Percentiles rank a stretch among this genome's conserved stretches.
These are phyloP conservation scores for Saccopteryx leptura DNA, from an alignment of 2,113 vertebrate genomes.

Conservation along the genomic window DNA sequence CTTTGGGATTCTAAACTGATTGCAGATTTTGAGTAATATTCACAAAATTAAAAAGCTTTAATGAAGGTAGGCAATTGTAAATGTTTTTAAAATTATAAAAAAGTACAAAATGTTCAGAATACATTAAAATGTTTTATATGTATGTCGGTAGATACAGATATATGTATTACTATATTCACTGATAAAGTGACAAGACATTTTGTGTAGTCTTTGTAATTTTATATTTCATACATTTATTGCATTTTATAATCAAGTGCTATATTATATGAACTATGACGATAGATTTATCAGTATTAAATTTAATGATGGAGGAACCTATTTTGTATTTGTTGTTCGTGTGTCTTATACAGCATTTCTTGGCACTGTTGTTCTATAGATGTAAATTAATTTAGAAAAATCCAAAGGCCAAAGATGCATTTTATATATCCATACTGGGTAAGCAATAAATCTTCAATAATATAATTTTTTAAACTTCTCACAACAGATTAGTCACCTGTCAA, in stretches of 20 bases:
- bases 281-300: not conserved
- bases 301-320: not conserved
- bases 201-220: not conserved
- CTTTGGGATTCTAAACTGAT: not conserved
- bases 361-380: not conserved
- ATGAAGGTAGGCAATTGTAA: not conserved
- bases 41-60: constrained; percentile 16
- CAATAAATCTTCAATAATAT: constrained; percentile 38
- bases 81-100: not conserved
- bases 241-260: not conserved
- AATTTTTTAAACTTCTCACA: constrained; percentile 54
- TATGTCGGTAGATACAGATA: not conserved
- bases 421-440: not conserved
- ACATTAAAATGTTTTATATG: not conserved
- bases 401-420: constrained; percentile 25
- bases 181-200: not conserved
- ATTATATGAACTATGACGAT: not conserved
- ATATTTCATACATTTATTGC: constrained; percentile 1
- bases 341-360: not conserved
- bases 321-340: constrained; percentile 42
- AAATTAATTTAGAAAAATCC: constrained; percentile 60
- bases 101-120: not conserved
- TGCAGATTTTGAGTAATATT: constrained; percentile 3
- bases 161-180: not conserved
- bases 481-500: constrained; percentile 15